Percentiles rank a stretch among this genome's conserved stretches.
Conservation (phyloP, 2,113 vertebrate genomes). For the Bettongia penicillata region DNA sequence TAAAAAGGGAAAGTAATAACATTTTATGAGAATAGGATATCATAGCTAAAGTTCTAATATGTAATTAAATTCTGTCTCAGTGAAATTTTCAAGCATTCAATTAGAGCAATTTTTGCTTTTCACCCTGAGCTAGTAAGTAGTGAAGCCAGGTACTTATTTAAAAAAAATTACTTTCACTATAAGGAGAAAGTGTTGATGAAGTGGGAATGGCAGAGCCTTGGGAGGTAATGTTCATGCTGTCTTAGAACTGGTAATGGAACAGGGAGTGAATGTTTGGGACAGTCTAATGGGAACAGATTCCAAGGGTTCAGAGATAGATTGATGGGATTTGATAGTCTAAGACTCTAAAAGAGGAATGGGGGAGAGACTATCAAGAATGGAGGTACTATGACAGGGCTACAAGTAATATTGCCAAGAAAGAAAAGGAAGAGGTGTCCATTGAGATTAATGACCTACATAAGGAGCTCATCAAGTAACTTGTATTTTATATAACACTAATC, state of each 20-base stretch:
- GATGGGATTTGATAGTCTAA: neutral
- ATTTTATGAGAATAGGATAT: conserved; percentile 47
- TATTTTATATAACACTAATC: neutral
- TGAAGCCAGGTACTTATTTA: conserved; percentile 28
- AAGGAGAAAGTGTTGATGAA: conserved; percentile 8
- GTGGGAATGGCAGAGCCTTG: neutral
- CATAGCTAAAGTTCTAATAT: conserved; percentile 31
- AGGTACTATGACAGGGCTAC: neutral
- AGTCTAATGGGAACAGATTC: neutral
- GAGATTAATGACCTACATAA: neutral
- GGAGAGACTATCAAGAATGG: neutral
- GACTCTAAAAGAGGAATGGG: neutral
- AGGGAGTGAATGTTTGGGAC: neutral
- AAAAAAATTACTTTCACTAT: conserved; percentile 35
- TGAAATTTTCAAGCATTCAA: conserved; percentile 60
- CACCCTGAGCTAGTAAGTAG: conserved; percentile 10
- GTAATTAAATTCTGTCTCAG: conserved; percentile 62
- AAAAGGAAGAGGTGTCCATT: neutral
- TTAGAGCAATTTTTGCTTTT: conserved; percentile 65
- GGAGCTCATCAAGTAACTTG: neutral
- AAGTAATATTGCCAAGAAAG: neutral
- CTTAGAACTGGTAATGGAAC: neutral
- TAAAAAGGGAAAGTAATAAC: conserved; percentile 56
- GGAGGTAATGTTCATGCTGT: neutral
- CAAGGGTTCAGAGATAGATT: neutral